A percentile compares a stretch with the other conserved stretches of the same genome.
These are phyloP conservation scores for Eupelmus urozonus DNA, from an alignment of 2,888 invertebrate genomes.

Conservation along the genomic window DNA sequence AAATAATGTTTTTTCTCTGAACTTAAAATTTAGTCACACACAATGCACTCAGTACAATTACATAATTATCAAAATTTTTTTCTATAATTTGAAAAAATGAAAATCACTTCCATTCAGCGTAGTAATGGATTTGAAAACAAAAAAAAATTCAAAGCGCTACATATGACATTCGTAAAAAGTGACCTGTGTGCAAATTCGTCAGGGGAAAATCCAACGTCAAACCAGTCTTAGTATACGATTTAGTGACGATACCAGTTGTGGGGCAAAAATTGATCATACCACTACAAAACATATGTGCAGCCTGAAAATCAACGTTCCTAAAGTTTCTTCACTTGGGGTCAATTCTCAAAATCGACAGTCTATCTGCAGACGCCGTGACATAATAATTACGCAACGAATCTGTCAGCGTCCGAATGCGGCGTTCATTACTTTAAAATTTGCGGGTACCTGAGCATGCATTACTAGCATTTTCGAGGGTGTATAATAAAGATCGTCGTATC, in stretches of 20 bases:
- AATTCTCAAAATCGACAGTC: too few relatives aligned
- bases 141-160: constrained; percentile 3
- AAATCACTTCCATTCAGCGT: constrained; percentile 15
- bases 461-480: constrained; percentile 33
- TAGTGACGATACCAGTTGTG: too few relatives aligned
- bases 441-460: constrained; percentile 11
- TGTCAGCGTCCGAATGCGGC: background rate
- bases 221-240: background rate
- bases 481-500: constrained; percentile 17
- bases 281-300: background rate
- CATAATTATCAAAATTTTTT: too few relatives aligned
- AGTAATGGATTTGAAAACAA: too few relatives aligned
- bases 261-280: background rate
- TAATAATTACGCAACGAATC: constrained; percentile 48
- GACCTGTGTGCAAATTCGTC: background rate
- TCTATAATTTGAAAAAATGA: background rate
- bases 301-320: too few relatives aligned
- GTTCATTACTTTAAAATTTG: constrained; percentile 30
- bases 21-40: too few relatives aligned
- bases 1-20: too few relatives aligned
- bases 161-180: too few relatives aligned
- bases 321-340: too few relatives aligned
- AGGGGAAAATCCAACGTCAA: background rate
- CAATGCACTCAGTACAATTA: too few relatives aligned
- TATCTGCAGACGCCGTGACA: constrained; percentile 32